Base-by-base conservation (phyloP, 2,113 vertebrate genomes). In the Epinephelus moara region DNA sequence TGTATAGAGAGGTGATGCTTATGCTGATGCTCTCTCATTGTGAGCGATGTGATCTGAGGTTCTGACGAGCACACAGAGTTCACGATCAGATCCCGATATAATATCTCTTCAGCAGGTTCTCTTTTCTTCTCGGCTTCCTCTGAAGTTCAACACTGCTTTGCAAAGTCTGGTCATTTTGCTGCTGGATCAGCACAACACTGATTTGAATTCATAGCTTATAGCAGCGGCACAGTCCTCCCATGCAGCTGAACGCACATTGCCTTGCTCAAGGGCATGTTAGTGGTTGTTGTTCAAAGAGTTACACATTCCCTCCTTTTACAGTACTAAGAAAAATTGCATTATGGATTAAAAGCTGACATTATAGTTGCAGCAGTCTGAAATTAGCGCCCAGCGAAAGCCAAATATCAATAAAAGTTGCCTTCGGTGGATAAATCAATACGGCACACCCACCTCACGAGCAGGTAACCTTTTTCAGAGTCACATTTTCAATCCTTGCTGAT, bases 401-500 rank as follows among this genome's bases (percentile, higher is more conserved):
- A 66, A 77, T 57, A 55, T 80, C 78, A 80, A 61, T 78, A 81
- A 77, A 80, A 88, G 68, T 66, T 40, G 59, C 66, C 42, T 80
- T 70, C 18, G 11, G 61, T 45, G 60, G 45, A 64, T 70, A 59
- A 72, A 88, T 88, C 74, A 70, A 84, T 81, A 73, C 57, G 37
- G 3, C 66, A 70, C 72, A 71, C 59, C 68, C 21, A 19, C 6
- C 3, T 12, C 33, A 47, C 13, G 3, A 78, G 60, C 80, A 53
- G 75, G 76, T 88, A 83, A 87, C 82, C 79, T 83, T 87, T 85
- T 57, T 75, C 40, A 67, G 62, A 30, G 57, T 25, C 70, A 19
- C 55, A 71, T 70, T 66, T 70, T 21, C 30, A 67, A 40, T 62
- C 61, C 19, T 59, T 0, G 14, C 55, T 82, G 30, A 71, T 70